Evolutionary conservation across 2,113 vertebrate genomes (phyloP).

Genomic region (Propithecus coquereli): DNA sequence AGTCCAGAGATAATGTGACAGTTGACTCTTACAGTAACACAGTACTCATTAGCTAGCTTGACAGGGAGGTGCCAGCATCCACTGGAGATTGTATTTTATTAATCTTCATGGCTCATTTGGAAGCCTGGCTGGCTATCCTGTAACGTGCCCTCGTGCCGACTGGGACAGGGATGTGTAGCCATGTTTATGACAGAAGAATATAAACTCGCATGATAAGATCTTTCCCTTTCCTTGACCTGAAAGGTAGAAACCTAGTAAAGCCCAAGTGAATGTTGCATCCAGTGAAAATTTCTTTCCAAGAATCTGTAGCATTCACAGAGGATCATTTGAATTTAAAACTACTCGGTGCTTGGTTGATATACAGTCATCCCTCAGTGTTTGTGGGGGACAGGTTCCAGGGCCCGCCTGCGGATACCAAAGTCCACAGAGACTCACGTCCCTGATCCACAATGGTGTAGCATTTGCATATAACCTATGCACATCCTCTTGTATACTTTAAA

Average conservation of each 20-base stretch:
- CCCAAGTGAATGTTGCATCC: background rate
- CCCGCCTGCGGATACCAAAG: background rate
- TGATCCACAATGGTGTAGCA: background rate
- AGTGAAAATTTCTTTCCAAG: conserved; percentile 31
- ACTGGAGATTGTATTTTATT: conserved; percentile 82
- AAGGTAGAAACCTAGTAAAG: conserved; percentile 35
- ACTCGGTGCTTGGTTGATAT: background rate
- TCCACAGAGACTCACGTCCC: background rate
- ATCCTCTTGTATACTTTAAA: background rate
- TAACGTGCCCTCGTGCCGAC: conserved; percentile 67
- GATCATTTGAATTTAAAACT: conserved; percentile 1
- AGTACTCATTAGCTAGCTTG: conserved; percentile 83
- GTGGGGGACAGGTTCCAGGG: background rate
- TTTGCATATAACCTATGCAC: background rate
- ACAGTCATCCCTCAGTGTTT: background rate
- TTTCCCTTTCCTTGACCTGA: conserved; percentile 51
- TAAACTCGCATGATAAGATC: conserved; percentile 62
- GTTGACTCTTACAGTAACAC: conserved; percentile 81
- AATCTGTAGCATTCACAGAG: background rate
- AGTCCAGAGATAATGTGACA: conserved; percentile 83
- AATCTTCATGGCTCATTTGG: conserved; percentile 83
- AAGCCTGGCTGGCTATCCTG: conserved; percentile 68
- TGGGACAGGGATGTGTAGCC: conserved; percentile 62
- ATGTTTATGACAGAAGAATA: background rate
- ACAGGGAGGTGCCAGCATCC: conserved; percentile 83